A percentile compares a stretch with the other conserved stretches of the same genome.
These are phyloP conservation scores for Fundulus diaphanus DNA, from an alignment of 2,797 vertebrate genomes.

Conservation along the genomic window DNA sequence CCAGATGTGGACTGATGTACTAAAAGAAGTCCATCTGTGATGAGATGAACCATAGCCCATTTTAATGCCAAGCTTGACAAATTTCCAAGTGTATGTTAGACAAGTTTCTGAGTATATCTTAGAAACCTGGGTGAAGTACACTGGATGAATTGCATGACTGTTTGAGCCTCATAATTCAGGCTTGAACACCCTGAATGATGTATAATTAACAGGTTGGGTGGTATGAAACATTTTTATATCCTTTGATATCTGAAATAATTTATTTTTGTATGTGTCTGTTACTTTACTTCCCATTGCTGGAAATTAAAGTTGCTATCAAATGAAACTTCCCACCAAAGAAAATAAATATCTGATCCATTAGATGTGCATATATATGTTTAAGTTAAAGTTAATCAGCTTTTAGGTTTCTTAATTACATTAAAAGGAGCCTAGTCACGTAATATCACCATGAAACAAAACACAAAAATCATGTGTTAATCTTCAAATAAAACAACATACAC, in stretches of 20 bases:
- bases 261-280: neutral
- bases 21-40: neutral
- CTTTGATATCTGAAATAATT: neutral
- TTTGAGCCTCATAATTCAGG: neutral
- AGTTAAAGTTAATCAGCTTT: neutral
- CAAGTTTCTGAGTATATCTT: no score
- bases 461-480: no score
- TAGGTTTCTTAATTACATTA: neutral
- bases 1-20: slow-evolving; percentile 5
- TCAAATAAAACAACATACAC: no score
- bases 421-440: no score
- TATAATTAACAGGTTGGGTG: neutral
- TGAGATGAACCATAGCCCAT: neutral
- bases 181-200: neutral
- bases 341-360: no score
- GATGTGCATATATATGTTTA: neutral
- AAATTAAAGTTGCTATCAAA: neutral
- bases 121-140: neutral
- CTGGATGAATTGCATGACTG: no score
- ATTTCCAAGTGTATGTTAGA: neutral
- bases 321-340: neutral
- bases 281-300: neutral
- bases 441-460: no score
- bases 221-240: neutral
- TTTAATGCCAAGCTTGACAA: neutral